A percentile compares a stretch with the other conserved stretches of the same genome.
phyloP scores from a whole-genome alignment of 2,888 invertebrate species.

The Folsomia manolachei region DNA sequence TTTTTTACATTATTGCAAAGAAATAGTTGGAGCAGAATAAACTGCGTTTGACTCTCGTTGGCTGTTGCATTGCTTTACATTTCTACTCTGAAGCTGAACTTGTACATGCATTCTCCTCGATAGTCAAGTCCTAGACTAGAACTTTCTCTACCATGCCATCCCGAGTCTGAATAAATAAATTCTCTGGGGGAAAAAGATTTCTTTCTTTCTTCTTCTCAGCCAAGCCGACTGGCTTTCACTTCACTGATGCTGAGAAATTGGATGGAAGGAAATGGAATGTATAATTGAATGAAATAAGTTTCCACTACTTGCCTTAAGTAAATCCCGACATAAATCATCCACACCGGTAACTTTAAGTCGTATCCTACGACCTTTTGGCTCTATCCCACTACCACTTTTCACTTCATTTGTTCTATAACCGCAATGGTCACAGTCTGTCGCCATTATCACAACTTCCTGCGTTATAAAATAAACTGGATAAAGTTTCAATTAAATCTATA shows the following conservation, averaged over 20 bases:
- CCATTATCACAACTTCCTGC: constrained; percentile 98
- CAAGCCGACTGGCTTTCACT: not conserved
- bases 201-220: not conserved
- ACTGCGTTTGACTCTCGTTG: not conserved
- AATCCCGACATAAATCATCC: constrained; percentile 85
- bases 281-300: constrained; percentile 20
- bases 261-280: constrained; percentile 10
- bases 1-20: not conserved
- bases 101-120: not conserved
- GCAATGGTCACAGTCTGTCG: constrained; percentile 85
- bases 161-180: not conserved
- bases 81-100: not conserved
- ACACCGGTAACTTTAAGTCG: constrained; percentile 67
- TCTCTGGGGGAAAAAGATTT: not conserved
- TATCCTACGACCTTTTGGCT: constrained; percentile 73
- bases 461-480: too few species aligned
- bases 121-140: not conserved
- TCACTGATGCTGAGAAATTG: not conserved
- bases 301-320: constrained; percentile 69
- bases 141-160: too few species aligned
- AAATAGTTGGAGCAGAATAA: not conserved
- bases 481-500: too few species aligned
- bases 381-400: constrained; percentile 87
- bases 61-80: not conserved
- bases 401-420: constrained; percentile 94